phyloP scores from a whole-genome alignment of 2,113 vertebrate species.

The Scolopax mira region DNA sequence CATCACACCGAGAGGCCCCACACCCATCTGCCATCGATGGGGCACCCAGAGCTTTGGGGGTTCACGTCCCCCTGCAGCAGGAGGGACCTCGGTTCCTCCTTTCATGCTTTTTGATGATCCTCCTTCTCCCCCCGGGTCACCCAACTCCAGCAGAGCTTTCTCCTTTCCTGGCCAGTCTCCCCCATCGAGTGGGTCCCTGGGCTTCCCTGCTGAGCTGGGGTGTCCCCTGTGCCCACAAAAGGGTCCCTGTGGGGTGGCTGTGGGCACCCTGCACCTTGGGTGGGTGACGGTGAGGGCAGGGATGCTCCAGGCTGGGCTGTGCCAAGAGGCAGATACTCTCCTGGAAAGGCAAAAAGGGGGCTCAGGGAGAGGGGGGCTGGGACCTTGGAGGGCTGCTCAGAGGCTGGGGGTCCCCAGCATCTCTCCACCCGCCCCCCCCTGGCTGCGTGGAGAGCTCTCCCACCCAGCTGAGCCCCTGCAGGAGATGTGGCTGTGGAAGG shows the following conservation, averaged over 20 bases:
- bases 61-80: fast-evolving
- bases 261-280: not conserved
- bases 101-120: not conserved
- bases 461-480: fast-evolving
- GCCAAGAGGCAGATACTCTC: not conserved
- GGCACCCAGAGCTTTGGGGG: too few species aligned
- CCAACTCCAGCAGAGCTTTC: not conserved
- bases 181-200: not conserved
- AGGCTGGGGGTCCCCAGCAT: not conserved
- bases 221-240: not conserved
- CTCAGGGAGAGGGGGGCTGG: fast-evolving
- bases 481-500: not conserved
- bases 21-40: fast-evolving
- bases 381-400: not conserved
- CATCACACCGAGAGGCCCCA: fast-evolving
- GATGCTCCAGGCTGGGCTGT: not conserved
- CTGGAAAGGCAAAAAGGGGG: not conserved
- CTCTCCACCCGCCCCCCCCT: not conserved
- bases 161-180: not conserved
- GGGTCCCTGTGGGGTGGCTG: not conserved
- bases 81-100: not conserved
- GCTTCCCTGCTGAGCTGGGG: fast-evolving
- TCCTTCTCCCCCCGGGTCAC: not conserved
- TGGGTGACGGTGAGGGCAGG: not conserved
- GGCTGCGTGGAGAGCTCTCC: not conserved